Percentiles rank a stretch among this genome's conserved stretches.
phyloP scores from a whole-genome alignment of 1,140 invertebrate genomes.

The Eurytemora carolleeae region DNA sequence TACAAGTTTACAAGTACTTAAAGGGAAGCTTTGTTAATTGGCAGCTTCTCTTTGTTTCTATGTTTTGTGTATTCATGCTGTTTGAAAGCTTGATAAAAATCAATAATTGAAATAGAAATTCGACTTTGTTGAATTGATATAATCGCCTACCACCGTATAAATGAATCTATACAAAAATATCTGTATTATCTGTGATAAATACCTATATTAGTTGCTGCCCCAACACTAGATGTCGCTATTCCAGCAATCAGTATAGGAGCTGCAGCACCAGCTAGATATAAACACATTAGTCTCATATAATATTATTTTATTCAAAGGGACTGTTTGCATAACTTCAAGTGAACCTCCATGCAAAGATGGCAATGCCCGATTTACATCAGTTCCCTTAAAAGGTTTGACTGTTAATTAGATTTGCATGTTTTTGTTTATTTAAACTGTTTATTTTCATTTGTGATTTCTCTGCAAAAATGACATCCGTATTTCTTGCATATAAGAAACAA shows the following conservation, averaged over 20 bases:
- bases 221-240: conserved; percentile 1
- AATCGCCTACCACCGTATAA: too few species aligned
- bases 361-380: not conserved
- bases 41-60: too few species aligned
- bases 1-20: too few species aligned
- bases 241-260: conserved; percentile 7
- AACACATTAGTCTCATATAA: not conserved
- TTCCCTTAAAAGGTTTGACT: not conserved
- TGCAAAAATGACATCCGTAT: not conserved
- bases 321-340: not conserved
- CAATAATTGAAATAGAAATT: too few species aligned
- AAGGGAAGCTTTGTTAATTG: too few species aligned
- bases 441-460: not conserved
- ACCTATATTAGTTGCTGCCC: conserved; percentile 12
- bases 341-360: not conserved
- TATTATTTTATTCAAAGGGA: not conserved
- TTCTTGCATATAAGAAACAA: not conserved
- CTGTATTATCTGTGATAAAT: too few species aligned
- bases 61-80: too few species aligned
- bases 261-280: conserved; percentile 1
- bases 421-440: not conserved
- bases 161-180: too few species aligned
- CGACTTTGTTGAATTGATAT: too few species aligned
- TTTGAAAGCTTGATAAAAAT: too few species aligned
- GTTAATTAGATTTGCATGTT: not conserved